Percentiles rank a stretch among this genome's conserved stretches.
Evolutionary conservation across 1,140 invertebrate species (phyloP).

Genomic region (Lasioglossum baleicum): DNA sequence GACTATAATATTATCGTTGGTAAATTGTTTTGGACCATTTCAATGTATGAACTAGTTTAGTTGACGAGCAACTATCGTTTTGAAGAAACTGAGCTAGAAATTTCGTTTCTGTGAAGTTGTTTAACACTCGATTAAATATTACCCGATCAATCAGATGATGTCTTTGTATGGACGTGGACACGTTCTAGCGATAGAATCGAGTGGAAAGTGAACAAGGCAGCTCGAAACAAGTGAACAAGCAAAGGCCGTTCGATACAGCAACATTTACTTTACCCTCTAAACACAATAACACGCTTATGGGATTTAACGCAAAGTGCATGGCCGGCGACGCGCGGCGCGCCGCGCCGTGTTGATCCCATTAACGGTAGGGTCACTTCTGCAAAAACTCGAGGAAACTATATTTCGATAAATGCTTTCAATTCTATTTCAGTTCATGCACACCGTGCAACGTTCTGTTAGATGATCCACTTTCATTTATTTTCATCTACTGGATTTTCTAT

Average conservation of each 20-base stretch:
- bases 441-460: too few species aligned
- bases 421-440: too few species aligned
- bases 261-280: slow-evolving; percentile 42
- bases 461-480: too few species aligned
- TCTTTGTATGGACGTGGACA: background rate
- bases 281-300: slow-evolving; percentile 37
- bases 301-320: slow-evolving; percentile 42
- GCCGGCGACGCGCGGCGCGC: slow-evolving; percentile 12
- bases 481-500: too few species aligned
- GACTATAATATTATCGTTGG: too few species aligned
- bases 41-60: background rate
- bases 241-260: slow-evolving; percentile 39
- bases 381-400: too few species aligned
- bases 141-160: background rate
- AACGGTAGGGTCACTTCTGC: slow-evolving; percentile 9
- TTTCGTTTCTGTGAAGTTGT: background rate
- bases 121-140: background rate
- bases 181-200: slow-evolving; percentile 25
- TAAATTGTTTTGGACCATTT: background rate
- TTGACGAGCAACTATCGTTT: background rate
- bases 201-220: slow-evolving; percentile 24
- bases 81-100: background rate
- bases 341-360: slow-evolving; percentile 28
- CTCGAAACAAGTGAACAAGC: slow-evolving; percentile 26
- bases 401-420: too few species aligned